A percentile compares a stretch with the other conserved stretches of the same genome.
These are phyloP conservation scores for Sebastes umbrosus DNA, from an alignment of 2,797 vertebrate genomes.

Conservation along the genomic window DNA sequence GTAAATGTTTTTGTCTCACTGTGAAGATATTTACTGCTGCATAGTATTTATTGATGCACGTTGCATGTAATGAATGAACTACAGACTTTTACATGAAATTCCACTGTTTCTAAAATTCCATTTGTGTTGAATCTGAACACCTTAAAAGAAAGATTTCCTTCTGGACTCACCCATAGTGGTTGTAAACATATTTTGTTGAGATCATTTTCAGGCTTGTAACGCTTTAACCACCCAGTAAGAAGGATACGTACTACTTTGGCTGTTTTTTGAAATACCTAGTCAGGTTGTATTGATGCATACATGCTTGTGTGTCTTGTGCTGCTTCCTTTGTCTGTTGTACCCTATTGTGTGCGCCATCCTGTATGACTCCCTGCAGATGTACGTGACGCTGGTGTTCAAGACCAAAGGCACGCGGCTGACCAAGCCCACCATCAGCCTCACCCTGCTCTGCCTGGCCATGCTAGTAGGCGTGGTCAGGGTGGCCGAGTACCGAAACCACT, in stretches of 20 bases:
- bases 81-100: not conserved
- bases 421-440: constrained; percentile 90
- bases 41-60: too few species aligned
- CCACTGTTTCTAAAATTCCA: not conserved
- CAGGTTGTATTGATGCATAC: not conserved
- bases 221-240: not conserved
- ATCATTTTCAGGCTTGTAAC: not conserved
- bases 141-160: not conserved
- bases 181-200: not conserved
- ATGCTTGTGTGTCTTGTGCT: not conserved
- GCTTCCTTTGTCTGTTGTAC: constrained; percentile 15
- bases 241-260: not conserved
- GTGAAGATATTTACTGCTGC: too few species aligned
- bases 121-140: not conserved
- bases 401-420: constrained; percentile 91
- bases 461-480: constrained; percentile 90
- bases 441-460: constrained; percentile 87
- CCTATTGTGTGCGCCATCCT: constrained; percentile 28
- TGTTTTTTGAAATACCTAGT: not conserved
- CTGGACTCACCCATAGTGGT: not conserved
- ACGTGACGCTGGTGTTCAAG: constrained; percentile 88
- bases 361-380: constrained; percentile 83
- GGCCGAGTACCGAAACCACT: constrained; percentile 92
- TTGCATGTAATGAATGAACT: too few species aligned
- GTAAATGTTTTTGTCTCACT: too few species aligned